Evolutionary conservation across 2,797 vertebrate genomes (phyloP).

Genomic region (Oreonectes daqikongensis): DNA sequence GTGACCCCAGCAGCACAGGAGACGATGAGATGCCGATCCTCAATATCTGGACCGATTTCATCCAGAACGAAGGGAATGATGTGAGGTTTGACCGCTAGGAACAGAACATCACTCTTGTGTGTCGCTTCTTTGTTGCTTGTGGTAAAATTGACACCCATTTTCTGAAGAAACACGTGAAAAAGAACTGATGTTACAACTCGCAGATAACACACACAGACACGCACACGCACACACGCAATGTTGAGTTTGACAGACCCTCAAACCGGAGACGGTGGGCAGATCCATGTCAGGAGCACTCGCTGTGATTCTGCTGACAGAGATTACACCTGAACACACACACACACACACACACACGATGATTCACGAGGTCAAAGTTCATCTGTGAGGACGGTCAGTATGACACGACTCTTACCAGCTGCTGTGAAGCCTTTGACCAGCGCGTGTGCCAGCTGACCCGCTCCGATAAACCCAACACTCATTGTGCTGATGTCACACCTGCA

Average conservation of each 20-base stretch:
- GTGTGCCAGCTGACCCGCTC: slow-evolving; percentile 81
- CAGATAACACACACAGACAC: not conserved
- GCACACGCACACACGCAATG: not conserved
- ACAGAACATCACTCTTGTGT: slow-evolving; percentile 82
- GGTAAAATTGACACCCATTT: slow-evolving; percentile 83
- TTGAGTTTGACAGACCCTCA: slow-evolving; percentile 76
- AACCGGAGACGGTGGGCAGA: slow-evolving; percentile 79
- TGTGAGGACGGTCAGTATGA: not conserved
- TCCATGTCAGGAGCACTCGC: slow-evolving; percentile 86
- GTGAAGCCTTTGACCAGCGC: slow-evolving; percentile 82
- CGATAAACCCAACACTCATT: slow-evolving; percentile 86
- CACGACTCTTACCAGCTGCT: slow-evolving; percentile 72
- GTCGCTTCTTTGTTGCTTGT: slow-evolving; percentile 85
- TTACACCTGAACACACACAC: slow-evolving; percentile 70
- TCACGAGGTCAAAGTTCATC: not conserved
- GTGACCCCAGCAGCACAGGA: slow-evolving; percentile 87
- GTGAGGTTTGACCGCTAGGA: slow-evolving; percentile 86
- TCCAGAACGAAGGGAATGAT: slow-evolving; percentile 90
- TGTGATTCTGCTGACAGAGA: slow-evolving; percentile 83
- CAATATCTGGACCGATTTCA: slow-evolving; percentile 84
- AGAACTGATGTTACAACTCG: not conserved
- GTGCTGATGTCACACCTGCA: slow-evolving; percentile 36
- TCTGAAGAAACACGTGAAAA: slow-evolving; percentile 60
- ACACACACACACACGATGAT: not conserved
- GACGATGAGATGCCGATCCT: slow-evolving; percentile 83